Conservation (phyloP, 1,140 invertebrate species). For the Drosophila erecta region DNA sequence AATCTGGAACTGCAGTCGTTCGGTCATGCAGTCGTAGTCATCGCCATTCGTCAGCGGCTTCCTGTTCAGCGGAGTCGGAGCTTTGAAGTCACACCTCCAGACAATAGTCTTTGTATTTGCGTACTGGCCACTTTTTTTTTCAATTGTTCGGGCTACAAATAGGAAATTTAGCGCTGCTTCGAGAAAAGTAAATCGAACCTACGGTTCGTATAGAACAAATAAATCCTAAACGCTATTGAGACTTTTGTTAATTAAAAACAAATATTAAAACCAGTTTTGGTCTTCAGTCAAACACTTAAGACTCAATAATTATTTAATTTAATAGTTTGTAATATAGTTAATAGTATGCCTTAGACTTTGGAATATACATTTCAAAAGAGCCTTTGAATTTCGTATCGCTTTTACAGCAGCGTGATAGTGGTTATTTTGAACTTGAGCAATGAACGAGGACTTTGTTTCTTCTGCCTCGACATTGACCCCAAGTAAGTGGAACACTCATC, state of each 20-base stretch:
- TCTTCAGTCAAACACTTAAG: neutral
- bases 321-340: too few relatives aligned
- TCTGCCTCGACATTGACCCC: constrained; percentile 29
- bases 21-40: constrained; percentile 28
- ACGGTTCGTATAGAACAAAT: neutral
- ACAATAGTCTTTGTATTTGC: constrained; percentile 28
- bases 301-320: neutral
- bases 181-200: constrained; percentile 21
- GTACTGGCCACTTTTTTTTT: constrained; percentile 14
- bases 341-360: too few relatives aligned
- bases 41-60: constrained; percentile 18
- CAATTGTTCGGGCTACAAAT: constrained; percentile 19
- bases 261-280: too few relatives aligned
- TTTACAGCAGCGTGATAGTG: neutral
- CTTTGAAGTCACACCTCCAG: constrained; percentile 40
- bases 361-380: neutral
- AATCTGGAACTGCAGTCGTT: constrained; percentile 33
- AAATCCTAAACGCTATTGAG: too few relatives aligned
- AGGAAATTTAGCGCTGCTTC: constrained; percentile 5
- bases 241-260: too few relatives aligned
- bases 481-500: constrained; percentile 1
- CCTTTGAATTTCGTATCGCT: neutral
- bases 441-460: neutral
- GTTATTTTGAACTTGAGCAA: neutral
- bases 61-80: constrained; percentile 30